Evolutionary conservation across 1,140 invertebrate genomes (phyloP), one percentile per base, ranked within the genome.

Genomic region (Gonatopus flavifemur): DNA sequence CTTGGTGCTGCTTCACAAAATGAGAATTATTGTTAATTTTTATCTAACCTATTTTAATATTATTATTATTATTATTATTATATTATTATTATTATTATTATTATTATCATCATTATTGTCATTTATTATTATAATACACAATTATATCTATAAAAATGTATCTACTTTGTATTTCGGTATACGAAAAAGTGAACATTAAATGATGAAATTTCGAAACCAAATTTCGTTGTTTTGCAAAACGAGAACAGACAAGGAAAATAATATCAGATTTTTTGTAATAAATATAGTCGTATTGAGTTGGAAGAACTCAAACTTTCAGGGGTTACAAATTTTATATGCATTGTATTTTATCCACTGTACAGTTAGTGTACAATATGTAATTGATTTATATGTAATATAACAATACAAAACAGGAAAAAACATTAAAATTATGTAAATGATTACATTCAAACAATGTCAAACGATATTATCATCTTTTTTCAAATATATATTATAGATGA

Each of bases 41-140:
- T 76, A 76, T 76, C 72, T 72, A 66, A 74, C 69, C 70, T 69
- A 73, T 75, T 76, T 74, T 76, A 70, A 64, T 65, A 75, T 69
- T 72, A 59, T 49, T 69, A 68, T 66, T 70, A 71, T 62, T 65
- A 70, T 66, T 67, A 66, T 63, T 52, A 60, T 61, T 43, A 12
- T 19, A 30, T 30, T 65, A 75, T 69, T 72, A 59, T 49, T 69
- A 68, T 66, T 70, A 71, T 62, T 65, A 70, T 66, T 67, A 66
- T 63, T 52, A 60, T 61, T 43, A 12, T 19, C n/a, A 52, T 52
- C 8, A 40, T 43, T 52, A 38, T 52, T 47, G 50, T 52, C 50
- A 52, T 45, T 45, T 52, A 52, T 39, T n/a, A n/a, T n/a, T n/a
- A 52, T 33, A 46, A 52, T 45, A 50, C 31, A 30, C n/a, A 48